Conservation (phyloP, 2,888 invertebrate genomes). For the Diadegma fenestrale region DNA sequence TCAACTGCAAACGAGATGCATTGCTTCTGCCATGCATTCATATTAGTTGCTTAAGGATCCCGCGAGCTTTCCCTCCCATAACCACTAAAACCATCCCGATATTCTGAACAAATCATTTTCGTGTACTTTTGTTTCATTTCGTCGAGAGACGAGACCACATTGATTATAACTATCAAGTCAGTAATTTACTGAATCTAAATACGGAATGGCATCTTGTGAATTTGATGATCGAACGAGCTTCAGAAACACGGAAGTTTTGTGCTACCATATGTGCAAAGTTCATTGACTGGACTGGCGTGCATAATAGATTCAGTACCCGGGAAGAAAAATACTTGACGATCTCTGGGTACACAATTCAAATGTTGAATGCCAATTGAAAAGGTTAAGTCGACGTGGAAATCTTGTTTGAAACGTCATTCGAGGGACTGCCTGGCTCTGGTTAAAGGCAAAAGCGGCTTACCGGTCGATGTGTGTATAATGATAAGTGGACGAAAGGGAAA, state of each 20-base stretch:
- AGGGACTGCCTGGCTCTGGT: conserved; percentile 16
- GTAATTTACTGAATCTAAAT: not conserved
- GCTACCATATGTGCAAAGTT: not conserved
- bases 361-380: not conserved
- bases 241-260: not conserved
- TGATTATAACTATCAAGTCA: not conserved
- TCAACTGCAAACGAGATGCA: conserved; percentile 57
- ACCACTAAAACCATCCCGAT: not conserved
- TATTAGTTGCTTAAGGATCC: conserved; percentile 40
- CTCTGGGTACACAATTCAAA: not conserved
- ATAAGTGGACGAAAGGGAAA: conserved; percentile 59
- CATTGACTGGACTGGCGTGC: not conserved
- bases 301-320: not conserved
- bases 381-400: conserved; percentile 14
- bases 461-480: conserved; percentile 21
- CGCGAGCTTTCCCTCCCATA: conserved; percentile 18
- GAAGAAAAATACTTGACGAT: conserved; percentile 1
- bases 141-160: not conserved
- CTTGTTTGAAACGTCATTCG: conserved; percentile 21
- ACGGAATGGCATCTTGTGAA: not conserved
- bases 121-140: not conserved
- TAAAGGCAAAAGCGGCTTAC: conserved; percentile 25
- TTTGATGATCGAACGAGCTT: not conserved
- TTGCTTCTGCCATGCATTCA: conserved; percentile 55
- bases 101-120: not conserved